Conservation (phyloP, 2,113 vertebrate genomes). For the Myanophis thanlyinensis region DNA sequence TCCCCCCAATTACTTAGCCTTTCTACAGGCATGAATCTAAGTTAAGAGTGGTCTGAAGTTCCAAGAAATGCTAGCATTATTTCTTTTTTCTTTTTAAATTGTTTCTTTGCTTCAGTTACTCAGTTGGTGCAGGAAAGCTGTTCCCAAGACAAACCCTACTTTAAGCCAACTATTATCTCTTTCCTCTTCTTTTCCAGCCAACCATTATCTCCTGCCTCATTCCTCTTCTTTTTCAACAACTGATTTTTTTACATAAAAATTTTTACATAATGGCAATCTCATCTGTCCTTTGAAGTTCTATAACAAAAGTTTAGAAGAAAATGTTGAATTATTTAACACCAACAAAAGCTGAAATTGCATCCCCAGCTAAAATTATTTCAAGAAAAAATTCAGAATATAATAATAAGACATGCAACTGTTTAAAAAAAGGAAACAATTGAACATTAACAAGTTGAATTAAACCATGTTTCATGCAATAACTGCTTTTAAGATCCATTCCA, state of each 20-base stretch:
- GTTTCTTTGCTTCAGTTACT: not conserved
- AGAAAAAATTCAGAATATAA: not conserved
- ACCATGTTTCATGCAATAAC: not conserved
- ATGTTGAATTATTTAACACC: slow-evolving; percentile 1
- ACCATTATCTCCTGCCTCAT: slow-evolving; percentile 12
- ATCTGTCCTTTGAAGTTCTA: slow-evolving; percentile 1
- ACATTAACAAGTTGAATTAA: not conserved
- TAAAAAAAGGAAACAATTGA: not conserved
- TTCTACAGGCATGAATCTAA: not conserved
- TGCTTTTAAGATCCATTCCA: not conserved
- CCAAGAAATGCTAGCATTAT: not conserved
- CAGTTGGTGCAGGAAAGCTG: not conserved
- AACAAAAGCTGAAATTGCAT: not conserved
- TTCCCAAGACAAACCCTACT: not conserved
- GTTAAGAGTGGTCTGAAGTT: not conserved
- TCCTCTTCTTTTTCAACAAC: not conserved
- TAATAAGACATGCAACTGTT: not conserved
- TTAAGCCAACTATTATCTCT: slow-evolving; percentile 12
- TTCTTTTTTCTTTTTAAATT: not conserved
- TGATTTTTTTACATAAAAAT: not conserved
- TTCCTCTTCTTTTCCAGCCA: not conserved
- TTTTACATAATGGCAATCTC: not conserved
- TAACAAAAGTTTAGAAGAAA: not conserved
- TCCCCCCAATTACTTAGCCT: not conserved
- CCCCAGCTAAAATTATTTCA: not conserved